Evolutionary conservation across 2,888 invertebrate genomes (phyloP), one percentile per base, ranked within the genome.

Genomic region (Lithosia quadra): DNA sequence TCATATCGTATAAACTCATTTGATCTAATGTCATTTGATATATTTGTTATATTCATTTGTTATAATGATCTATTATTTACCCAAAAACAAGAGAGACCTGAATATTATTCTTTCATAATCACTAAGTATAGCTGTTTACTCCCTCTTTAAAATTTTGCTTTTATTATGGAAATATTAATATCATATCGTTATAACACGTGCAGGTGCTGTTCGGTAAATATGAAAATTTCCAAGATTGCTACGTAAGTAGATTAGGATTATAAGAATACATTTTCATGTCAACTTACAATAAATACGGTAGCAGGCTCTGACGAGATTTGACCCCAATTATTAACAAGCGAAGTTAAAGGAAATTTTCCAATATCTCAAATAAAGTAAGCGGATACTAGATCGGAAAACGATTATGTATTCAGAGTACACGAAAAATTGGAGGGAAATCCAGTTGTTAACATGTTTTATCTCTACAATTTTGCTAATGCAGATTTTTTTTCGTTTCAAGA

Each of bases 321-420:
- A 80, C 68, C 74, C 63, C 70, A 78, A 77, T 77, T 74, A 80
- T 65, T 63, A 67, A 70, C 58, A 68, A 71, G 13, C 53, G 13
- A 65, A 67, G 39, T 55, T 66, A 66, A 61, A 67, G 60, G 49
- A 68, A 64, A 66, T 55, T 13, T 53, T 56, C 55, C 4, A 33
- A 61, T 61, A 69, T 24, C n/a, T 60, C n/a, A 49, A 58, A 61
- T 33, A 8, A 22, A 53, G 49, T 53, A 33, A 18, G 22, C 68
- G 21, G 21, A 34, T 67, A 28, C 57, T 53, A 58, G 58, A n/a
- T 56, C 56, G 63, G 66, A 33, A 68, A 66, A 72, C 55, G 66
- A 72, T 65, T 65, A 58, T 61, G 61, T 69, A 59, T 72, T 62
- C 62, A 49, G 28, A 62, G 33, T 49, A 49, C 28, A 33, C 49